Percentiles rank a stretch among this genome's conserved stretches.
Conservation (phyloP, 2,113 vertebrate species). For the Pomatostomus ruficeps region DNA sequence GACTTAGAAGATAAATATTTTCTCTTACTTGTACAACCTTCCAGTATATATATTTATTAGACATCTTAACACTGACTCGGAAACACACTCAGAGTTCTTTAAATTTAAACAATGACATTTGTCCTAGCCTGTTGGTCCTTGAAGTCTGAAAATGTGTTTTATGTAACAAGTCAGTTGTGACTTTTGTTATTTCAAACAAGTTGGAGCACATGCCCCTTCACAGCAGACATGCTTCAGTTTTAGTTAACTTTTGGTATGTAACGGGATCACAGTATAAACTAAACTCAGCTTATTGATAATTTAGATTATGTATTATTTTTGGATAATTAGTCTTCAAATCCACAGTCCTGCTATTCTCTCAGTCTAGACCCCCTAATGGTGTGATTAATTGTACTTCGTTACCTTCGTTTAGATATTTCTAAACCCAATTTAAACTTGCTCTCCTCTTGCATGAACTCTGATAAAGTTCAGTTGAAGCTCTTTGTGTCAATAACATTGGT, state of each 20-base stretch:
- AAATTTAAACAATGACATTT: neutral
- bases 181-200: conserved; percentile 13
- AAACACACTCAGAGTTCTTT: neutral
- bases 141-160: neutral
- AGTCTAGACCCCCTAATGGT: neutral
- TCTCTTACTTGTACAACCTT: neutral
- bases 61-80: neutral
- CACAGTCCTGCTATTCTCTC: neutral
- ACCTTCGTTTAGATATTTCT: neutral
- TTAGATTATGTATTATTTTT: neutral
- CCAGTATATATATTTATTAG: neutral
- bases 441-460: neutral
- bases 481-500: neutral
- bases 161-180: neutral
- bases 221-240: neutral
- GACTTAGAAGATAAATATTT: conserved; percentile 5
- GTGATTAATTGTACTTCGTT: neutral
- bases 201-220: neutral
- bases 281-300: neutral
- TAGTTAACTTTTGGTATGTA: neutral
- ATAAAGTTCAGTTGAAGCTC: neutral
- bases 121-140: neutral
- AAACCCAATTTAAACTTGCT: conserved; percentile 30
- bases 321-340: neutral
- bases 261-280: neutral